A percentile compares a stretch with the other conserved stretches of the same genome.
phyloP scores from a whole-genome alignment of 92 coral and sea anemone species.

The Diadumene lineata region DNA sequence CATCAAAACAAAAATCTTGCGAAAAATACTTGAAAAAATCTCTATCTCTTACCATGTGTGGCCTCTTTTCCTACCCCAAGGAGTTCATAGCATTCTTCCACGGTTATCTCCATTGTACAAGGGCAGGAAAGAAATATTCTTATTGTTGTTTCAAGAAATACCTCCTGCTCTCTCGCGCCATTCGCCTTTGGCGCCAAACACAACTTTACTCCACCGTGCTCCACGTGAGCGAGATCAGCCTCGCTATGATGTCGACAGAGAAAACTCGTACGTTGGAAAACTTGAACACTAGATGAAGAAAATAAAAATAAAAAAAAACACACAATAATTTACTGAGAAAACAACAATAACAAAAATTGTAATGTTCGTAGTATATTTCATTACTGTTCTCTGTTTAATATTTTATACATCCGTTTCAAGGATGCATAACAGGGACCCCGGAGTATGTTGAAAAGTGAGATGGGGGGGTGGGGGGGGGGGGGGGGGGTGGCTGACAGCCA shows the following conservation, averaged over 20 bases:
- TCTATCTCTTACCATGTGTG: constrained; percentile 35
- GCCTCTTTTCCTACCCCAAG: constrained; percentile 52
- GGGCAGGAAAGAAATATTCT: neutral
- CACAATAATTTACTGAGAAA: too few relatives aligned
- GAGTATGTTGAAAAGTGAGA: too few relatives aligned
- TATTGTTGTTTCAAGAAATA: neutral
- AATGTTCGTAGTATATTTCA: too few relatives aligned
- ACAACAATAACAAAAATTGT: too few relatives aligned
- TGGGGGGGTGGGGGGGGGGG: too few relatives aligned
- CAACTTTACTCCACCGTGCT: too few relatives aligned
- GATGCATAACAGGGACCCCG: too few relatives aligned
- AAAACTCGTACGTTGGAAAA: neutral
- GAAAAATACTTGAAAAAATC: neutral
- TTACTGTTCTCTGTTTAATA: too few relatives aligned
- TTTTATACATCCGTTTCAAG: too few relatives aligned
- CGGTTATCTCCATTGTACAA: constrained; percentile 51
- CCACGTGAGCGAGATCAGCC: constrained; percentile 12
- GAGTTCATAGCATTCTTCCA: constrained; percentile 50
- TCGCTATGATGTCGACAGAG: constrained; percentile 1
- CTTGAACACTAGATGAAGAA: too few relatives aligned
- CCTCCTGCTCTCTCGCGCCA: neutral
- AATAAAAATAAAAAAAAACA: too few relatives aligned
- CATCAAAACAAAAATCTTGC: neutral
- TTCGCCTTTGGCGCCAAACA: constrained; percentile 10
- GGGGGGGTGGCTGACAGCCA: too few relatives aligned